Conservation (phyloP, 2,888 invertebrate species). For the Synanthedon myopaeformis region DNA sequence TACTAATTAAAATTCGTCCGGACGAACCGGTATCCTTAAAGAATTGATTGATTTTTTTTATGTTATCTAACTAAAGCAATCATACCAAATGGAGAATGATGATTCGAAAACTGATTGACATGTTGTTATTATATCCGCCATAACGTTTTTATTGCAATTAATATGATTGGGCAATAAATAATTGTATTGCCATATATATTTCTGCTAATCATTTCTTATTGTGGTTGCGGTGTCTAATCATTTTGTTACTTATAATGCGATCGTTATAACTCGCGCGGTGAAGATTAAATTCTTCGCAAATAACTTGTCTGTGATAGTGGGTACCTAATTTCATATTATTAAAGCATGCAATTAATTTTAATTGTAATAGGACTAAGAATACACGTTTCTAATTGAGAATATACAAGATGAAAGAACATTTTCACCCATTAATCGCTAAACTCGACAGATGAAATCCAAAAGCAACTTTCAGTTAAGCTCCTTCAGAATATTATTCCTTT, state of each 20-base stretch:
- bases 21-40: neutral
- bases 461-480: too few relatives aligned
- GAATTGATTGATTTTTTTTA: neutral
- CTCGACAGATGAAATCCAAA: too few relatives aligned
- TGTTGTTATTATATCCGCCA: conserved; percentile 19
- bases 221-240: neutral
- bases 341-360: too few relatives aligned
- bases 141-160: conserved; percentile 20
- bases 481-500: too few relatives aligned
- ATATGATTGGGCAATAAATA: conserved; percentile 35
- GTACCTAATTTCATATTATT: too few relatives aligned
- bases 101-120: conserved; percentile 29
- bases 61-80: neutral
- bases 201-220: conserved; percentile 11
- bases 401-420: too few relatives aligned
- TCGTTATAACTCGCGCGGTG: conserved; percentile 7
- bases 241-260: conserved; percentile 4
- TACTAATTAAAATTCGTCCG: too few relatives aligned
- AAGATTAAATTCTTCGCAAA: too few relatives aligned
- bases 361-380: too few relatives aligned
- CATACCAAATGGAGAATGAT: conserved; percentile 21
- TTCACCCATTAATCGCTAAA: too few relatives aligned
- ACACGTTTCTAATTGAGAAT: too few relatives aligned
- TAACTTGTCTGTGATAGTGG: too few relatives aligned
- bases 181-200: conserved; percentile 10